Conservation (phyloP, 2,113 vertebrate genomes). For the Eretmochelys imbricata region DNA sequence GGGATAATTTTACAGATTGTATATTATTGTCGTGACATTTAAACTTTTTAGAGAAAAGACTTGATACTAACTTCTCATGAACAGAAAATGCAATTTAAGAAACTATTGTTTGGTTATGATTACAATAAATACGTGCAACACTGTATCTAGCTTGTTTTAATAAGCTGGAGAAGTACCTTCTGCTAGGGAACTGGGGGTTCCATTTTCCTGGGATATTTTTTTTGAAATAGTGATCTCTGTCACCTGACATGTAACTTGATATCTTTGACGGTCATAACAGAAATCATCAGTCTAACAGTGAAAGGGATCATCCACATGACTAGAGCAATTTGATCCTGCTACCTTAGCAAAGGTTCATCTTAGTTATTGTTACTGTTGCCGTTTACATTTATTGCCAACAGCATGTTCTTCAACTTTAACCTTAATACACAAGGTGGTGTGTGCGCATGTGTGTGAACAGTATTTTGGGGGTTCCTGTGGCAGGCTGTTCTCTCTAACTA, state of each 20-base stretch:
- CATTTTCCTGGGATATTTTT: background rate
- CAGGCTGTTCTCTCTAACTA: conserved; percentile 25
- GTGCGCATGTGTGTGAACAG: background rate
- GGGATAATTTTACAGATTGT: background rate
- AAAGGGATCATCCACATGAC: conserved; percentile 20
- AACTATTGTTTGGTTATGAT: background rate
- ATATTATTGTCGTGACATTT: background rate
- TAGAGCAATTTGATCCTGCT: conserved; percentile 2
- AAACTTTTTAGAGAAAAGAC: background rate
- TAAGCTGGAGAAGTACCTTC: background rate
- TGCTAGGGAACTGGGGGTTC: background rate
- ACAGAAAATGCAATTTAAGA: background rate
- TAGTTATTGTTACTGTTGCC: background rate
- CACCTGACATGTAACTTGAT: conserved; percentile 26
- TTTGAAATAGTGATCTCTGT: background rate
- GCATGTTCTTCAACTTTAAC: background rate
- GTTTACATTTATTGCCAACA: background rate
- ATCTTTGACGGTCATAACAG: conserved; percentile 17
- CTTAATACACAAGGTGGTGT: background rate
- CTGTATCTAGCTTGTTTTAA: background rate
- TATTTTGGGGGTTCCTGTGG: background rate
- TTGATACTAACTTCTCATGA: background rate
- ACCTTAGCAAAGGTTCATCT: background rate
- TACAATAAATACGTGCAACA: background rate
- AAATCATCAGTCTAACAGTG: background rate